A percentile compares a stretch with the other conserved stretches of the same genome.
Conservation (phyloP, 92 coral and sea anemone genomes). For the Parazoanthus swiftii region DNA sequence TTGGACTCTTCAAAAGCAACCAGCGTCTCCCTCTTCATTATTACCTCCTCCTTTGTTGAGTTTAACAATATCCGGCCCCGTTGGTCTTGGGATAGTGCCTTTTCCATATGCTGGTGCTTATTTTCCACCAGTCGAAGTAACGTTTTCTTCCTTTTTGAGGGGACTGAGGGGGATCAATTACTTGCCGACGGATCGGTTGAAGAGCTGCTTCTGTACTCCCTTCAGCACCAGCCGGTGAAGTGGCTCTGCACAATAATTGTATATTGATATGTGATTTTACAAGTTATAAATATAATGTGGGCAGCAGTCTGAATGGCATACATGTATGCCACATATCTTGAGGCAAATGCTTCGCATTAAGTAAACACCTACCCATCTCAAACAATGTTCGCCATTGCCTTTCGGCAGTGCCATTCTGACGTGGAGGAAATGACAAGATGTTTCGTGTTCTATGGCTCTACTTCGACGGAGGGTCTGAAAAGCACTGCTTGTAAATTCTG, state of each 20-base stretch:
- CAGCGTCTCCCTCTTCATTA: conserved; percentile 44
- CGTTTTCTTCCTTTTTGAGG: too few species aligned
- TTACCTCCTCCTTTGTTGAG: conserved; percentile 40
- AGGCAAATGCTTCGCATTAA: conserved; percentile 11
- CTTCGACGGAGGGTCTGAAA: conserved; percentile 35
- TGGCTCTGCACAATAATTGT: too few species aligned
- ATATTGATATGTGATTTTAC: too few species aligned
- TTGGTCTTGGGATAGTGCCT: conserved; percentile 44
- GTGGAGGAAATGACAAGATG: conserved; percentile 31
- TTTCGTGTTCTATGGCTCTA: conserved; percentile 1
- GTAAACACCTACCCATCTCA: conserved; percentile 60
- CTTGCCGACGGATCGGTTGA: too few species aligned
- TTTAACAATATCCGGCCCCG: conserved; percentile 30
- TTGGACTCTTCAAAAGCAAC: conserved; percentile 38
- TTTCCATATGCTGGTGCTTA: conserved; percentile 45
- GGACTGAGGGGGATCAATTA: too few species aligned
- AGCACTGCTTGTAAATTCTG: conserved; percentile 34
- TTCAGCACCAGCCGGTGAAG: too few species aligned
- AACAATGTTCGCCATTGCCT: conserved; percentile 55
- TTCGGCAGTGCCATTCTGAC: conserved; percentile 63
- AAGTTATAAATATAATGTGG: background rate
- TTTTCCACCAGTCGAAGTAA: conserved; percentile 35
- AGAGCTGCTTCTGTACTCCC: too few species aligned
- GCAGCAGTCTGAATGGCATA: conserved; percentile 17
- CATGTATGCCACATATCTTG: conserved; percentile 36